A percentile compares a stretch with the other conserved stretches of the same genome.
Evolutionary conservation across 2,113 vertebrate genomes (phyloP).

Genomic region (Grammomys surdaster): DNA sequence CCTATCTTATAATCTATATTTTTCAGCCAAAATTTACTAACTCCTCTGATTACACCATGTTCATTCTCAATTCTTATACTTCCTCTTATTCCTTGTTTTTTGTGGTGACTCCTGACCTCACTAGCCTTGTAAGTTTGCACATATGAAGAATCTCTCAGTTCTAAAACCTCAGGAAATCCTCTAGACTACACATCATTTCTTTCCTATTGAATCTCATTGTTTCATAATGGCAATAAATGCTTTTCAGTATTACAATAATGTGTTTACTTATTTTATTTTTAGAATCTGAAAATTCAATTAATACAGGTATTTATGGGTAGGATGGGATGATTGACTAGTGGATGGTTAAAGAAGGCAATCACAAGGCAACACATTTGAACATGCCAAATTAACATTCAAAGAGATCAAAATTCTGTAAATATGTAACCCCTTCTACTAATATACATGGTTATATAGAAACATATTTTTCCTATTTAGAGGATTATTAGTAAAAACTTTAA

Average conservation of each 20-base stretch:
- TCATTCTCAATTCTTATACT: not conserved
- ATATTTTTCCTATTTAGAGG: not conserved
- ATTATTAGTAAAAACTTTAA: not conserved
- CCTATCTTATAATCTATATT: not conserved
- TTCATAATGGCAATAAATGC: not conserved
- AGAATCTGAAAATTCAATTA: not conserved
- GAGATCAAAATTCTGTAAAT: not conserved
- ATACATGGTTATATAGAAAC: not conserved
- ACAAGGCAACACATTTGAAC: not conserved
- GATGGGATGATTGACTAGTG: not conserved
- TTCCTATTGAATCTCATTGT: accelerated
- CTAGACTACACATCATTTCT: not conserved
- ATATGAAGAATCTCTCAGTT: not conserved
- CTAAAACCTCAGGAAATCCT: not conserved
- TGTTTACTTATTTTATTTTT: not conserved
- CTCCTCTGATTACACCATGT: not conserved
- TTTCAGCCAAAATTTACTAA: not conserved
- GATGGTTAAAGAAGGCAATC: not conserved
- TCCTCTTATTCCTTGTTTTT: not conserved
- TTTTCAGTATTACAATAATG: not conserved
- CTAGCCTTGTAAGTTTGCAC: not conserved
- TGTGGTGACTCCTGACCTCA: not conserved
- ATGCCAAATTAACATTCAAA: not conserved
- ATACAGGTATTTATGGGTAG: not conserved
- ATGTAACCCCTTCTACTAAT: not conserved